Evolutionary conservation across 2,113 vertebrate species (phyloP).

Genomic region (Xenus cinereus): DNA sequence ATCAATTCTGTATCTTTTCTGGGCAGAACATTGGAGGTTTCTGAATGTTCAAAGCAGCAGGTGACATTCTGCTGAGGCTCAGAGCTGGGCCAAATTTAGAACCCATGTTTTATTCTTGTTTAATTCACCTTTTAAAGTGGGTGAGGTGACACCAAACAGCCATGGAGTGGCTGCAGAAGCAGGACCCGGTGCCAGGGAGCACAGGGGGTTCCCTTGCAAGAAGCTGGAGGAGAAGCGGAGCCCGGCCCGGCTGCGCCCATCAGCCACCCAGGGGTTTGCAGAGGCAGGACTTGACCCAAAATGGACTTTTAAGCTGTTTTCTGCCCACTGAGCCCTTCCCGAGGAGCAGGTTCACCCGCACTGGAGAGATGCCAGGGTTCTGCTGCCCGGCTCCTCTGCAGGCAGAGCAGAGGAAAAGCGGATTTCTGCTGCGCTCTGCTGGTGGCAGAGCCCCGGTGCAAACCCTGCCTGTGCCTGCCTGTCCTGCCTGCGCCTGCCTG

Average conservation of each 20-base stretch:
- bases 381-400: background rate
- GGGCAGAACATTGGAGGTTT: background rate
- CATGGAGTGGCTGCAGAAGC: accelerated
- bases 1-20: background rate
- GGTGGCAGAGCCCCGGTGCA: slow-evolving; percentile 19
- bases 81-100: background rate
- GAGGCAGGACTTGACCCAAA: background rate
- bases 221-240: background rate
- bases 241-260: accelerated
- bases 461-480: background rate
- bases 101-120: background rate
- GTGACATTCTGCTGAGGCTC: background rate
- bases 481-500: background rate
- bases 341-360: background rate
- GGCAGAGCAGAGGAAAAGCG: background rate
- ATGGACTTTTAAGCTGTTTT: accelerated
- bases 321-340: accelerated
- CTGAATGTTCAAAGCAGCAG: background rate
- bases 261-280: background rate
- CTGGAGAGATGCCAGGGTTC: background rate
- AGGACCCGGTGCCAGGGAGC: background rate
- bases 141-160: background rate
- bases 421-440: slow-evolving; percentile 70
- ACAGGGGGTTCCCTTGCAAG: accelerated
- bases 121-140: no score